These are phyloP conservation scores for Aspiorhynchus laticeps DNA, from an alignment of 2,113 vertebrate genomes.

Conservation along the genomic window DNA sequence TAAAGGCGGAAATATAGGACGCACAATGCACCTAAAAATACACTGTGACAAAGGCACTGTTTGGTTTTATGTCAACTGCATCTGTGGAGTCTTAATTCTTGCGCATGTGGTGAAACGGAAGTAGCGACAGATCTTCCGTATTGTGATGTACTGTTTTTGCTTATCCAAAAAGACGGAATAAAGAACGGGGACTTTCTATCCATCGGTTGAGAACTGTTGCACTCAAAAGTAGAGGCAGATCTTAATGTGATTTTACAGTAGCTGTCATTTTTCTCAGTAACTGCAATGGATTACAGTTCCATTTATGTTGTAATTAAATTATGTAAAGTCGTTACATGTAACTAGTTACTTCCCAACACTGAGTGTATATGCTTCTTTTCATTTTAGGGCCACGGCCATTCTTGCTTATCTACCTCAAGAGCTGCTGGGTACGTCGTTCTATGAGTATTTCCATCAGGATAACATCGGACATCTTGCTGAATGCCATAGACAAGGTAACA, in stretches of 20 bases:
- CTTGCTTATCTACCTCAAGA: conserved; percentile 88
- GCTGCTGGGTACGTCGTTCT: conserved; percentile 87
- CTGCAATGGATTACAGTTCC: too few relatives aligned
- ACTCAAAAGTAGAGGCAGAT: neutral
- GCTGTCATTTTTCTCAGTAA: too few relatives aligned
- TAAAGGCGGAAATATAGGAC: conserved; percentile 11
- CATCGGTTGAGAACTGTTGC: neutral
- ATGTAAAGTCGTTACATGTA: too few relatives aligned
- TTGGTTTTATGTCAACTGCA: conserved; percentile 8
- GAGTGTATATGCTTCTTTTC: conserved; percentile 14
- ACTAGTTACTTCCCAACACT: too few relatives aligned
- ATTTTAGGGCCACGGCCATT: conserved; percentile 83
- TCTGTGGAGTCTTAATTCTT: neutral
- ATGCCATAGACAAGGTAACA: conserved; percentile 84
- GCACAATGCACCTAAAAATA: conserved; percentile 27
- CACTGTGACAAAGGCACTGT: conserved; percentile 5
- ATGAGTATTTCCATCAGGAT: conserved; percentile 89
- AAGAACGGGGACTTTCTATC: neutral
- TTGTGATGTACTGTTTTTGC: too few relatives aligned
- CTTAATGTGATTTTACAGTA: neutral
- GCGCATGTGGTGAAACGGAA: too few relatives aligned
- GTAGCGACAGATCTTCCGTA: too few relatives aligned
- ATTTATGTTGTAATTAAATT: too few relatives aligned
- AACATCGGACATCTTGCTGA: conserved; percentile 87
- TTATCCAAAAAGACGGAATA: too few relatives aligned